phyloP scores from a whole-genome alignment of 2,113 vertebrate species.

The Saguinus midas region DNA sequence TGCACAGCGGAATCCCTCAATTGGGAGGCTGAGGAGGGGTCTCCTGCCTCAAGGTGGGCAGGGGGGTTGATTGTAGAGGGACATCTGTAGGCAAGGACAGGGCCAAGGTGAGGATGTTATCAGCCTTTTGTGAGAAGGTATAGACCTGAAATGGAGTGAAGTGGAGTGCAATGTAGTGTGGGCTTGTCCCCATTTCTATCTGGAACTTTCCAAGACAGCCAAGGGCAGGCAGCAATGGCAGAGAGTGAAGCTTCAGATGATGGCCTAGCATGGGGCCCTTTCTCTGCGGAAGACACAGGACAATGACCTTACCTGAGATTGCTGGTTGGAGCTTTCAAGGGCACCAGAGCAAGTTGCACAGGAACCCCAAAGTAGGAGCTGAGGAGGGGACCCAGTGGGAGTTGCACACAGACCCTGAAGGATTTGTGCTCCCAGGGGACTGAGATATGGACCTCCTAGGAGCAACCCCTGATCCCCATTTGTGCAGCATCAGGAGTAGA shows the following conservation, averaged over 20 bases:
- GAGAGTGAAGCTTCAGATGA: background rate
- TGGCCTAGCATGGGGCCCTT: rapidly evolving
- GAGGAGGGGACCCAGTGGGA: rapidly evolving
- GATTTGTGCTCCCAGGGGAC: background rate
- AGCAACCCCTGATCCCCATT: no score
- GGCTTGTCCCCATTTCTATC: no score
- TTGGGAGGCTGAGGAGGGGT: background rate
- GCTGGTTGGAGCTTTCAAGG: background rate
- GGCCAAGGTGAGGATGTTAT: background rate
- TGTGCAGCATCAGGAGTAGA: no score
- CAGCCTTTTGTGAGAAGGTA: background rate
- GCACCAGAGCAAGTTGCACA: background rate
- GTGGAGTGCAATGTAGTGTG: rapidly evolving
- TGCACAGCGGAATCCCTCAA: rapidly evolving
- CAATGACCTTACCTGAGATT: rapidly evolving
- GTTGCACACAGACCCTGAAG: no score
- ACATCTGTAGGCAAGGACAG: background rate
- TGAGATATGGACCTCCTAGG: rapidly evolving
- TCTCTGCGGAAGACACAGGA: no score
- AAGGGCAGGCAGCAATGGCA: background rate
- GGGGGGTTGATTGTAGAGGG: background rate
- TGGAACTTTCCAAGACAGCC: background rate
- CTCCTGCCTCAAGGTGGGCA: background rate
- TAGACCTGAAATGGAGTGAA: rapidly evolving
- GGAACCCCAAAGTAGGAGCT: no score